Conservation (phyloP, 2,797 vertebrate genomes). For the Sphaeramia orbicularis region DNA sequence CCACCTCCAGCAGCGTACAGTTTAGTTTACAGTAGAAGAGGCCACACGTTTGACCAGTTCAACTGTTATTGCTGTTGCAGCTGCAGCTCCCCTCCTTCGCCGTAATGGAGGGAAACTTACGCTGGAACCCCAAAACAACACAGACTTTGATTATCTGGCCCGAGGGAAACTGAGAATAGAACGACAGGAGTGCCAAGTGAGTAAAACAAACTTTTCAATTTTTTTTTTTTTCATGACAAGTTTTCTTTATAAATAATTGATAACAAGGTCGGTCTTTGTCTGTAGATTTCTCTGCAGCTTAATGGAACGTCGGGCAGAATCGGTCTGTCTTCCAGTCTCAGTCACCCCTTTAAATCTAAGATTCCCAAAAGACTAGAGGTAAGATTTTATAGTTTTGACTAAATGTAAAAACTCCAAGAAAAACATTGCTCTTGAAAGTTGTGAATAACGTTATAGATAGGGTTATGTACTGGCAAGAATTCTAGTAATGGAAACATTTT, state of each 20-base stretch:
- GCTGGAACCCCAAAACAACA: conserved; percentile 70
- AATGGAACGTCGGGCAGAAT: conserved; percentile 73
- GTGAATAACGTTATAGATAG: too few species aligned
- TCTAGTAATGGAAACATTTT: too few species aligned
- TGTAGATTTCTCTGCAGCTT: conserved; percentile 75
- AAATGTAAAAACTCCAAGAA: too few species aligned
- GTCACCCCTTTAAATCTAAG: conserved; percentile 74
- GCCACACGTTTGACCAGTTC: conserved; percentile 21
- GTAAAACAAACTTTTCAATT: conserved; percentile 31
- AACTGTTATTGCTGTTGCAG: conserved; percentile 76
- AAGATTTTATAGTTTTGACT: neutral
- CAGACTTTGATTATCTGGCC: conserved; percentile 77
- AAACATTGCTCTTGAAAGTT: too few species aligned
- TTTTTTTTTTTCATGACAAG: neutral
- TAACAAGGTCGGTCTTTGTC: neutral
- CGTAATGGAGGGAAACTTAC: conserved; percentile 78
- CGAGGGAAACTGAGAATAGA: conserved; percentile 75
- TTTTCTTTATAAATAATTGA: conserved; percentile 3
- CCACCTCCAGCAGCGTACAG: conserved; percentile 7
- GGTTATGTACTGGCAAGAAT: too few species aligned
- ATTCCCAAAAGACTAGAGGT: conserved; percentile 81
- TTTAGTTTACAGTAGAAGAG: conserved; percentile 46
- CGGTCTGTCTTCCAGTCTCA: conserved; percentile 72
- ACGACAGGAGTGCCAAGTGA: conserved; percentile 83
- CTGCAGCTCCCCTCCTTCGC: conserved; percentile 82